Percentiles rank a stretch among this genome's conserved stretches.
Conservation (phyloP, 2,888 invertebrate species). For the Iselma pallidipennis region DNA sequence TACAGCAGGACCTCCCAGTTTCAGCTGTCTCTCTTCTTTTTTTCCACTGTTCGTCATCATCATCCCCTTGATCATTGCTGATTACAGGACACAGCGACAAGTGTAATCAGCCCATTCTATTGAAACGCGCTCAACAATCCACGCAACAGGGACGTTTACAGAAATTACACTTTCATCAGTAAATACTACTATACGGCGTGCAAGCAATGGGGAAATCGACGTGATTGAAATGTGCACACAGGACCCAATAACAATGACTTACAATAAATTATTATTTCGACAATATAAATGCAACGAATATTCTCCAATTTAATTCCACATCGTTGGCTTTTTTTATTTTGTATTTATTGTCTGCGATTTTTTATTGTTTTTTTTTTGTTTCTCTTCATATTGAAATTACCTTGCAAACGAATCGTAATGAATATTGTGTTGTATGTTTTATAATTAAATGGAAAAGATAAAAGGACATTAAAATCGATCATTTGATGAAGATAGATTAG, state of each 20-base stretch:
- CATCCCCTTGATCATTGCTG: slow-evolving; percentile 34
- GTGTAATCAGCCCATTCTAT: slow-evolving; percentile 49
- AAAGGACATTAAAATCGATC: slow-evolving; percentile 45
- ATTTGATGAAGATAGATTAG: slow-evolving; percentile 39
- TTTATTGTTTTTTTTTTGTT: not conserved
- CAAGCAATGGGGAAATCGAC: slow-evolving; percentile 12
- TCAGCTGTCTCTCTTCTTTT: not conserved
- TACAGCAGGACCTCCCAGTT: slow-evolving; percentile 38
- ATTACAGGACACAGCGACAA: slow-evolving; percentile 47
- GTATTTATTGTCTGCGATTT: not conserved
- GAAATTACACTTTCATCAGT: slow-evolving; percentile 45
- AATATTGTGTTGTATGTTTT: not conserved
- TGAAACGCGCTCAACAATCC: slow-evolving; percentile 45
- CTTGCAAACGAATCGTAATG: not conserved
- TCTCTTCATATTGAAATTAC: too few relatives aligned
- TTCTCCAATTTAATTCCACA: not conserved
- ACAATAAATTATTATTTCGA: not conserved
- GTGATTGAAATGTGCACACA: slow-evolving; percentile 17
- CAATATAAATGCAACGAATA: not conserved
- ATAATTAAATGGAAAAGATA: slow-evolving; percentile 12
- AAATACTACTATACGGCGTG: slow-evolving; percentile 23
- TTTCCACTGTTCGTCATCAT: not conserved
- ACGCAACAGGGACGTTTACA: slow-evolving; percentile 36
- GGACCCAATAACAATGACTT: slow-evolving; percentile 3
- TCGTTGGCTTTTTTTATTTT: not conserved